Conservation (phyloP, 2,113 vertebrate species). For the Leucoraja erinaceus region DNA sequence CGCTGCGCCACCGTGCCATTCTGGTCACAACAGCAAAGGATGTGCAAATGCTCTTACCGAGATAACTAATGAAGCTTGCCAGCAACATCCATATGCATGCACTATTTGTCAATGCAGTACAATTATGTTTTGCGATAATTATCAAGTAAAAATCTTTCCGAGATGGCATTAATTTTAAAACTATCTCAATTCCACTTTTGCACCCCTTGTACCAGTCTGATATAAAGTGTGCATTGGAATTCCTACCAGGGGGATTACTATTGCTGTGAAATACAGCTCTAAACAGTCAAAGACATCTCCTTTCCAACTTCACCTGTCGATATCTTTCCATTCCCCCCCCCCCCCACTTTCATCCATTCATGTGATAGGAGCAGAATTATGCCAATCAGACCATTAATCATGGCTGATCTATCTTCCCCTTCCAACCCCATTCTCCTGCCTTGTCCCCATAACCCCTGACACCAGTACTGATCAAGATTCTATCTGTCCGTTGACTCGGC, state of each 20-base stretch:
- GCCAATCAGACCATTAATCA: too few species aligned
- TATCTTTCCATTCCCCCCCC: background rate
- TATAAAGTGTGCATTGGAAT: background rate
- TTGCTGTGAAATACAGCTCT: background rate
- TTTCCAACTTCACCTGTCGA: background rate
- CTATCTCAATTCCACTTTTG: background rate
- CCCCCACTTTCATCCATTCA: background rate
- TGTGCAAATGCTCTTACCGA: background rate
- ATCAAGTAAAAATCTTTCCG: background rate
- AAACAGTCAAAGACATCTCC: background rate
- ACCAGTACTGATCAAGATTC: too few species aligned
- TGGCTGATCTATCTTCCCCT: too few species aligned
- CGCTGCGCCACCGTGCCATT: too few species aligned
- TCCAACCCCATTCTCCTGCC: too few species aligned
- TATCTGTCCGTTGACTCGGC: too few species aligned
- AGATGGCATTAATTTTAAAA: background rate
- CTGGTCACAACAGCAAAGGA: too few species aligned
- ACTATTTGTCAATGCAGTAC: too few species aligned
- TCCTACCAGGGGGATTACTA: background rate
- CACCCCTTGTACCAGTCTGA: background rate
- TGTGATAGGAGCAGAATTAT: too few species aligned
- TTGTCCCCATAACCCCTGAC: too few species aligned
- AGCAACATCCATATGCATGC: too few species aligned
- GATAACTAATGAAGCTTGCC: too few species aligned
- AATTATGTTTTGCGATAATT: background rate